Percentiles rank a stretch among this genome's conserved stretches.
These are phyloP conservation scores for Alligator sinensis DNA, from an alignment of 2,113 vertebrate species.

Conservation along the genomic window DNA sequence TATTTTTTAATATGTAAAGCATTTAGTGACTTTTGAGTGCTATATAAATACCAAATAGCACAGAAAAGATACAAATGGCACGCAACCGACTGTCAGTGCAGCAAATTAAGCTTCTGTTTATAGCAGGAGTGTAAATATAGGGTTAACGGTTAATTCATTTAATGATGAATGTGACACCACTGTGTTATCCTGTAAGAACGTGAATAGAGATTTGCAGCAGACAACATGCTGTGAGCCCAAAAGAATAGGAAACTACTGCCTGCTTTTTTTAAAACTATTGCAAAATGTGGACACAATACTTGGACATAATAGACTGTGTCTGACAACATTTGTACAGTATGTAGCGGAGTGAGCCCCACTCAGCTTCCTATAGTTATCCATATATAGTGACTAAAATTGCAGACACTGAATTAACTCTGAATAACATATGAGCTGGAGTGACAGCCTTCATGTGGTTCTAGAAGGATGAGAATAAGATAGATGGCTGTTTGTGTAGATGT, in stretches of 20 bases:
- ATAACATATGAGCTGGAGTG: not conserved
- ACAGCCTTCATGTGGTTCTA: not conserved
- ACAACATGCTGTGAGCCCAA: not conserved
- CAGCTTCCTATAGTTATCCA: not conserved
- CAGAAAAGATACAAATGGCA: not conserved
- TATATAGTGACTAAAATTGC: not conserved
- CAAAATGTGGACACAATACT: not conserved
- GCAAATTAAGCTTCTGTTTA: not conserved
- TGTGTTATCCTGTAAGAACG: not conserved
- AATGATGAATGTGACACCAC: not conserved
- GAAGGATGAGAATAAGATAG: not conserved
- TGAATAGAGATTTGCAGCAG: not conserved
- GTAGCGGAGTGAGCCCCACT: not conserved
- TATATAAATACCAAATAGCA: not conserved
- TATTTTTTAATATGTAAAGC: constrained; percentile 11
- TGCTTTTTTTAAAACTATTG: not conserved
- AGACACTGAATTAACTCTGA: not conserved
- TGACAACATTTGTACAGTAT: not conserved
- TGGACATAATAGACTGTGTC: not conserved
- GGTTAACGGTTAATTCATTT: not conserved
- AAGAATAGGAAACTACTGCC: not conserved
- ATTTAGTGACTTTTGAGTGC: not conserved
- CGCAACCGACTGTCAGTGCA: not conserved
- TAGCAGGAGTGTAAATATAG: not conserved
- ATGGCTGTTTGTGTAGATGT: not conserved